Conservation (phyloP, 2,113 vertebrate genomes). For the Marcusenius ussheri region DNA sequence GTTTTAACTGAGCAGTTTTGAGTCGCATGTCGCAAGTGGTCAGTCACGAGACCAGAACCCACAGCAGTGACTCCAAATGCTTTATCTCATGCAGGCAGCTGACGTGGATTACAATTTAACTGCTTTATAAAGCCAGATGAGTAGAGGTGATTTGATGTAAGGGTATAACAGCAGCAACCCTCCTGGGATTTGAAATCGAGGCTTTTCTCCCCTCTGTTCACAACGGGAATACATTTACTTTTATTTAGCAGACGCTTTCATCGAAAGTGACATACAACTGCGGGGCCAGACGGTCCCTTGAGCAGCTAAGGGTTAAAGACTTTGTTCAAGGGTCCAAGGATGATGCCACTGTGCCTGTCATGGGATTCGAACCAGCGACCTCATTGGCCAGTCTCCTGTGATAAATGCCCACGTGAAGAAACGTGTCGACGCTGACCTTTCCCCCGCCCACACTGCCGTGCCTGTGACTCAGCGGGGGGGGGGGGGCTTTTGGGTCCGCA, state of each 20-base stretch:
- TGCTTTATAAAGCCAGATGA: not conserved
- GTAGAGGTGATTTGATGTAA: not conserved
- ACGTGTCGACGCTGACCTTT: not conserved
- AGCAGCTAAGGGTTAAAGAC: not conserved
- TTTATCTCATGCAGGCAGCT: not conserved
- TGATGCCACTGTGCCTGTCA: not conserved
- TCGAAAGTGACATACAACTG: not conserved
- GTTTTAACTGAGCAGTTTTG: not conserved
- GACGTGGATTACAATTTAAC: not conserved
- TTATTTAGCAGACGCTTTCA: not conserved
- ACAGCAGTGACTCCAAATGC: not conserved
- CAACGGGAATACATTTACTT: not conserved
- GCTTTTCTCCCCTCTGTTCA: not conserved
- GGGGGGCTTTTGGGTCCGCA: not conserved
- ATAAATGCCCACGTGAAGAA: not conserved
- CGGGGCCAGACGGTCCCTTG: not conserved
- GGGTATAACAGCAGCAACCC: not conserved
- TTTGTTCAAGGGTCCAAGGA: not conserved
- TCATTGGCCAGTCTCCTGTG: not conserved
- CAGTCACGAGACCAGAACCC: not conserved
- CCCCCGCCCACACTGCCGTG: not conserved
- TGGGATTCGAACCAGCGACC: not conserved
- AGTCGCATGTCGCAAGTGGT: not conserved
- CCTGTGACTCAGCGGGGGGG: not conserved
- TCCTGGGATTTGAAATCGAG: not conserved